phyloP scores from a whole-genome alignment of 2,113 vertebrate genomes.

The Poeciliopsis turrubarensis region DNA sequence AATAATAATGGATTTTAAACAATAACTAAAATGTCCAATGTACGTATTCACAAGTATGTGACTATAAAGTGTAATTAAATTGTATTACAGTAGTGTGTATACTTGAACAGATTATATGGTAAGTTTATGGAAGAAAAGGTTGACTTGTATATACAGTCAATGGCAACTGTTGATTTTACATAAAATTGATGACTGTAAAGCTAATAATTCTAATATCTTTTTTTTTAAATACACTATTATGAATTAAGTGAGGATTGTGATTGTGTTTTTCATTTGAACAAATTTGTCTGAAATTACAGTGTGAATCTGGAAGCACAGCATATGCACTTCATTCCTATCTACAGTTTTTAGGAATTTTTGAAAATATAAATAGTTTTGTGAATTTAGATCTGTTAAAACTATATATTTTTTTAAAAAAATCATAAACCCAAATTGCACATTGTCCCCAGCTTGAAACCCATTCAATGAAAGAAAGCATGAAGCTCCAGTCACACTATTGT shows the following conservation, averaged over 20 bases:
- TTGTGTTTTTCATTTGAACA: neutral
- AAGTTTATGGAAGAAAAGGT: constrained; percentile 28
- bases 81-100: constrained; percentile 26
- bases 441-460: too few relatives aligned
- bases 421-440: too few relatives aligned
- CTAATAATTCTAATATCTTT: neutral
- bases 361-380: too few relatives aligned
- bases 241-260: neutral
- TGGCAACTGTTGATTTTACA: constrained; percentile 8
- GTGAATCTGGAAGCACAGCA: neutral
- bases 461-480: too few relatives aligned
- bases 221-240: neutral
- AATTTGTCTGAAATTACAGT: neutral
- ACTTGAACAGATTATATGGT: constrained; percentile 36
- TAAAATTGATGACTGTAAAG: constrained; percentile 4
- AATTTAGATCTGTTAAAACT: too few relatives aligned
- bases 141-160: constrained; percentile 45
- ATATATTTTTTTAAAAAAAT: too few relatives aligned
- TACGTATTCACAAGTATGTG: constrained; percentile 5
- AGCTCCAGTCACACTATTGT: too few relatives aligned
- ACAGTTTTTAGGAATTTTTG: too few relatives aligned
- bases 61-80: constrained; percentile 33
- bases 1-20: constrained; percentile 35
- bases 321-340: neutral
- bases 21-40: constrained; percentile 10